Base-by-base conservation (phyloP, 2,113 vertebrate genomes). In the Passerina amoena region DNA sequence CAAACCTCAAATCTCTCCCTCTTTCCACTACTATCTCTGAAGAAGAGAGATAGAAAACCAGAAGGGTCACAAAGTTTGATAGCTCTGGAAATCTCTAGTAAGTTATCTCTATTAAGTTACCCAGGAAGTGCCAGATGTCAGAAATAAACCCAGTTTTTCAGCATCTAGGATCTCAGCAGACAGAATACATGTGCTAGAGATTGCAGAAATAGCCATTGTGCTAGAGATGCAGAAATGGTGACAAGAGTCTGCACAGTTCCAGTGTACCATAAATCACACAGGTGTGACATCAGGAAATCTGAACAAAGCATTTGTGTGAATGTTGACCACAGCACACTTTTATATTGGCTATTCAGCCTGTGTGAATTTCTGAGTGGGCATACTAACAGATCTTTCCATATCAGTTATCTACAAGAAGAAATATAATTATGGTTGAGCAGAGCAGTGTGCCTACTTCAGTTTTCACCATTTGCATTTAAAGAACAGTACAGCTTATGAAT, bases 381-480 rank as follows among this genome's bases (percentile, higher is more conserved):
- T 28, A 16, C 23, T 68, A 68, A 59, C 13, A 82, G 5, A 45
- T 22, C 40, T 86, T 86, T 79, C 37, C 21, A 20, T 45, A 72
- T n/a, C 47, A 51, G 19, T 82, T 76, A 75, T 24, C 20, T 28
- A 10, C 24, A 72, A 76, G 33, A 63, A 76, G 63, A 87, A 83
- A 60, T 42, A 37, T 20, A 93, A 86, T 44, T 89, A 87, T 7
- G 3, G n/a, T 47, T 81, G 48, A 86, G 23, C 19, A 80, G 21
- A 85, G 14, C 16, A 35, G 8, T 68, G 22, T 65, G 47, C 30
- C 27, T 40, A 35, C 45, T 64, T 59, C 48, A 54, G 48, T 53
- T 72, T 80, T 92, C 24, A 68, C 70, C 54, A 85, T 44, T 53
- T 86, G 17, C 27, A 90, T 94, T 69, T 88, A 86, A 25, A 69